Conservation (phyloP, 1,140 invertebrate genomes). For the Apis laboriosa region DNA sequence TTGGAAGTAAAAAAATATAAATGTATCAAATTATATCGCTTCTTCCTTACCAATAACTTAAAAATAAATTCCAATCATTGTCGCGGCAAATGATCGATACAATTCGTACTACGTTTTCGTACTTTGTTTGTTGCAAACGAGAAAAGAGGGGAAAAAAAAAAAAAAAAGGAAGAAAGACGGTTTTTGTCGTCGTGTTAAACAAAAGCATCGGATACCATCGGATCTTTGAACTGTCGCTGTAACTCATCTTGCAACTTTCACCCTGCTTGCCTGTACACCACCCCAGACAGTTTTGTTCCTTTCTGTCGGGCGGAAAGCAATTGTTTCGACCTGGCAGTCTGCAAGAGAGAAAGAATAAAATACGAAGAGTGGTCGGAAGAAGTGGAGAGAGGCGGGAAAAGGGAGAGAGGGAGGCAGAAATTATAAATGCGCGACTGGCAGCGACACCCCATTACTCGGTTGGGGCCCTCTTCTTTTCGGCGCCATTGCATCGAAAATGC, state of each 20-base stretch:
- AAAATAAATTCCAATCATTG: no score
- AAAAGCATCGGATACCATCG: slow-evolving; percentile 39
- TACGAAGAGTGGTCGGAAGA: slow-evolving; percentile 39
- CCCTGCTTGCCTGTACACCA: slow-evolving; percentile 44
- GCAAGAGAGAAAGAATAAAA: slow-evolving; percentile 52
- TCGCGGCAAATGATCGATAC: no score
- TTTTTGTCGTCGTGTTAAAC: slow-evolving; percentile 10
- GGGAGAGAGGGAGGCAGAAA: slow-evolving; percentile 51
- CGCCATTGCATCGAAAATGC: slow-evolving; percentile 66
- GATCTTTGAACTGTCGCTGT: slow-evolving; percentile 57
- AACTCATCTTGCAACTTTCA: slow-evolving; percentile 65
- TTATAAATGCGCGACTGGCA: slow-evolving; percentile 71
- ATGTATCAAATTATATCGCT: no score
- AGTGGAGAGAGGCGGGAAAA: background rate
- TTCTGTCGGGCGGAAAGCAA: slow-evolving; percentile 64
- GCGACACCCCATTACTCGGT: slow-evolving; percentile 69
- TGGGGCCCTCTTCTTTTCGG: slow-evolving; percentile 59
- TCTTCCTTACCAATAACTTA: no score
- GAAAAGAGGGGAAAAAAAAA: background rate
- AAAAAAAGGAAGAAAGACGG: background rate
- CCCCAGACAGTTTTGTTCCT: slow-evolving; percentile 65
- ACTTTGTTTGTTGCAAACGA: no score
- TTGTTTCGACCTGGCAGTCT: slow-evolving; percentile 66
- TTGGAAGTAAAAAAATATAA: no score
- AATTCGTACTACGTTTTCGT: no score